Percentiles rank a stretch among this genome's conserved stretches.
Evolutionary conservation across 1,140 invertebrate genomes (phyloP).

Genomic region (Rhagoletis zephyria): DNA sequence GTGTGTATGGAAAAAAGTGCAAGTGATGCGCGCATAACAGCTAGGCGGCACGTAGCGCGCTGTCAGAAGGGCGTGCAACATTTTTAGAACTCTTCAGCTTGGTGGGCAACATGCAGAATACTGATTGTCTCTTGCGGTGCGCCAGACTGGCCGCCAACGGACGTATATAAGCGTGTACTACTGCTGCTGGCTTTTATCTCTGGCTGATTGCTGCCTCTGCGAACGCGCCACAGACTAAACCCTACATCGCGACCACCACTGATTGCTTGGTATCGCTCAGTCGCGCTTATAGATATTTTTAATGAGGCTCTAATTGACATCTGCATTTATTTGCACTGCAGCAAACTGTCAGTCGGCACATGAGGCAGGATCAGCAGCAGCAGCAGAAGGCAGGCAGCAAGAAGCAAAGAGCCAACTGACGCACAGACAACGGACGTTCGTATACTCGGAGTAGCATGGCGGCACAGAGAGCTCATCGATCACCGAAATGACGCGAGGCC

Average conservation of each 20-base stretch:
- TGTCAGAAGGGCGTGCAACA: not conserved
- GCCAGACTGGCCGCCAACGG: not conserved
- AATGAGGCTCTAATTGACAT: slow-evolving; percentile 74
- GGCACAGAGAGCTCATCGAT: slow-evolving; percentile 63
- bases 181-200: slow-evolving; percentile 7
- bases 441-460: not conserved
- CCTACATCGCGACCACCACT: not conserved
- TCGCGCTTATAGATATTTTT: slow-evolving; percentile 63
- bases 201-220: not conserved
- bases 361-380: not conserved
- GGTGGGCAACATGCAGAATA: not conserved
- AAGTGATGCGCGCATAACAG: slow-evolving; percentile 28
- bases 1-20: slow-evolving; percentile 21
- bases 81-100: not conserved
- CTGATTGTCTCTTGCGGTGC: not conserved
- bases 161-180: no score
- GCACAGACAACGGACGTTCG: not conserved
- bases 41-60: not conserved
- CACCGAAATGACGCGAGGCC: slow-evolving; percentile 57
- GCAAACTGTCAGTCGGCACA: not conserved
- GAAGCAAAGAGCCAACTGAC: slow-evolving; percentile 34
- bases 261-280: slow-evolving; percentile 53
- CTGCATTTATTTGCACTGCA: slow-evolving; percentile 70
- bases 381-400: slow-evolving; percentile 19
- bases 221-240: not conserved